Evolutionary conservation across 2,797 vertebrate species (phyloP), one percentile per base, ranked within the genome.

Genomic region (Pipistrellus pygmaeus): DNA sequence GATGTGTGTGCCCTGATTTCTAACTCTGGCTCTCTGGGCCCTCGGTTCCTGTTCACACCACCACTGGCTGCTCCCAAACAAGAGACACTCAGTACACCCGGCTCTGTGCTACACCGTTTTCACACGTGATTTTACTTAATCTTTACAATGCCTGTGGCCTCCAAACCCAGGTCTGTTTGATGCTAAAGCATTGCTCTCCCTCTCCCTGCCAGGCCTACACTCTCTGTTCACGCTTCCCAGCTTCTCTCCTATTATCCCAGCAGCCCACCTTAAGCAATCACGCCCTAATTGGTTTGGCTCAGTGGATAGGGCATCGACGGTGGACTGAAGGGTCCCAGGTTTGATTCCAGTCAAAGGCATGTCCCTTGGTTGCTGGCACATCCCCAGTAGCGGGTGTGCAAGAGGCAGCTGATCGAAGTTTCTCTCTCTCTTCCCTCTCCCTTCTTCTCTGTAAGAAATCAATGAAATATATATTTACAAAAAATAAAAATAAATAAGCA

Each of bases 101-200:
- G 35, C 23, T 30, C 51, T 3, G 0, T 13, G 15, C 10, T 10
- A 8, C 0, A 1, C 27, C 13, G 1, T 14, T 51, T 13, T 69
- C 86, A 27, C 0, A 3, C 2, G 15, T 1, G 1, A 6, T 57
- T 72, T 60, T 25, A 72, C 57, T 41, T 55, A 38, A 77, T 69
- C 48, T 27, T 51, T 21, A 64, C 2, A 0, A 20, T 2, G 4
- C 66, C 6, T 8, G 7, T 1, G 5, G 76, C 87, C 83, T 86
- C 57, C 88, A 62, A 44, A 25, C 25, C 8, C 3, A 6, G 23
- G 41, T 25, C 53, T 82, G 53, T 12, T 4, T 35, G 75, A 64
- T 3, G 18, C 35, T 5, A 6, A 62, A 25, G 25, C 71, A 25
- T 5, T 0, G 0, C 3, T 32, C 25, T 32, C 17, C 1, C 5